phyloP scores from a whole-genome alignment of 2,113 vertebrate genomes.

The Anoura caudifer region DNA sequence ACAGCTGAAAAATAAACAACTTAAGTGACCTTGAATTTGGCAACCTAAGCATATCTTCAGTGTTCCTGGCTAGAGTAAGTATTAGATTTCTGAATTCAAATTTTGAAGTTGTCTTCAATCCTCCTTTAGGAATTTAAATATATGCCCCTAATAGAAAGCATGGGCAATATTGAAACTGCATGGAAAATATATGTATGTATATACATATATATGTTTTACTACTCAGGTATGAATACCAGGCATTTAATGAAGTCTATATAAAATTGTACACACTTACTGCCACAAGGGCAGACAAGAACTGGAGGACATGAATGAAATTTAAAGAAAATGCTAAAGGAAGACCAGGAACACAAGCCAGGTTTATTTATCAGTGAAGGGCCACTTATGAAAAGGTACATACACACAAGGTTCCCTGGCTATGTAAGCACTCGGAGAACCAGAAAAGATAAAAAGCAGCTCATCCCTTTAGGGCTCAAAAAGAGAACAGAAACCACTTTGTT shows the following conservation, averaged over 20 bases:
- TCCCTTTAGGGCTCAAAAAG: not conserved
- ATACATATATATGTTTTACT: not conserved
- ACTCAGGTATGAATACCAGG: not conserved
- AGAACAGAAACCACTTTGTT: not conserved
- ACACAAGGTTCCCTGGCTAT: not conserved
- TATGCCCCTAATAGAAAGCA: not conserved
- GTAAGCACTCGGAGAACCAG: not conserved
- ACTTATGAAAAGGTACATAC: not conserved
- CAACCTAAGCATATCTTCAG: not conserved
- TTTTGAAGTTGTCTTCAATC: not conserved
- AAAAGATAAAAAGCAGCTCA: conserved; percentile 7
- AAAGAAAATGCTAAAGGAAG: conserved; percentile 5
- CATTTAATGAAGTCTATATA: not conserved
- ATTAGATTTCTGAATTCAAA: not conserved
- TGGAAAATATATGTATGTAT: not conserved
- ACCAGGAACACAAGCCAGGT: not conserved
- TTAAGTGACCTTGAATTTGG: not conserved
- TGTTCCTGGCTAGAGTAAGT: not conserved
- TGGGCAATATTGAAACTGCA: not conserved
- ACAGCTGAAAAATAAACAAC: not conserved
- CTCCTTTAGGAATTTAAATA: not conserved
- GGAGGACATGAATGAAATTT: not conserved
- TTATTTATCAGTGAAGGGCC: not conserved
- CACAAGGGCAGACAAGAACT: not conserved
- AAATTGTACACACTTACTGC: not conserved